Evolutionary conservation across 2,797 vertebrate genomes (phyloP).

Genomic region (Pseudochromis fuscus): DNA sequence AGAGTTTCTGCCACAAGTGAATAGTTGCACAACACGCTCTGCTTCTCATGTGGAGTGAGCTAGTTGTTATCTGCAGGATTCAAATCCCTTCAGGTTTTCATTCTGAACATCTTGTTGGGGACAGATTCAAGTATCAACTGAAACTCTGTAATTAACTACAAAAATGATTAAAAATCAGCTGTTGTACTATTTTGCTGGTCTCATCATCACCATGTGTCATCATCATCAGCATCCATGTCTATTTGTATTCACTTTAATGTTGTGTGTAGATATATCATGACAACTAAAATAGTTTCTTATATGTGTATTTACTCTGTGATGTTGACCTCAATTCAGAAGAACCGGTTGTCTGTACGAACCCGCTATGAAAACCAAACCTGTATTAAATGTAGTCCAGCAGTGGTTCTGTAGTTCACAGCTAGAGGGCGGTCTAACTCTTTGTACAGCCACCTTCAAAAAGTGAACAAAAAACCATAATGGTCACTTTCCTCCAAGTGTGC

Average conservation of each 20-base stretch:
- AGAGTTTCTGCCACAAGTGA: not conserved
- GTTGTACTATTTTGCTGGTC: no score
- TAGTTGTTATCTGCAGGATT: slow-evolving; percentile 1
- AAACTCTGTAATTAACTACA: no score
- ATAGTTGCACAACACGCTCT: not conserved
- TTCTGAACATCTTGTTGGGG: no score
- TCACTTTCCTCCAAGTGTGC: not conserved
- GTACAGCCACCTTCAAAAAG: not conserved
- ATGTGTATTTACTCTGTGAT: not conserved
- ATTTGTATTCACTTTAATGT: not conserved
- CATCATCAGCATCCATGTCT: not conserved
- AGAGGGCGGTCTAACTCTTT: slow-evolving; percentile 63
- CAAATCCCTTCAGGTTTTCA: not conserved
- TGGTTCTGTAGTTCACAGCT: slow-evolving; percentile 41
- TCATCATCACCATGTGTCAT: no score
- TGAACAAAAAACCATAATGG: not conserved
- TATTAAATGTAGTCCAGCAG: not conserved
- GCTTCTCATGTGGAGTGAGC: not conserved
- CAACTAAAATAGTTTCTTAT: not conserved
- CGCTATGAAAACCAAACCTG: not conserved
- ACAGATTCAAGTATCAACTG: no score
- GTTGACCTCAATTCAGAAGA: not conserved
- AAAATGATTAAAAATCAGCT: no score
- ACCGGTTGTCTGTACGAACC: not conserved
- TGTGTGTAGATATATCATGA: not conserved